Evolutionary conservation across 2,797 vertebrate genomes (phyloP).

Genomic region (Poeciliopsis presidionis): DNA sequence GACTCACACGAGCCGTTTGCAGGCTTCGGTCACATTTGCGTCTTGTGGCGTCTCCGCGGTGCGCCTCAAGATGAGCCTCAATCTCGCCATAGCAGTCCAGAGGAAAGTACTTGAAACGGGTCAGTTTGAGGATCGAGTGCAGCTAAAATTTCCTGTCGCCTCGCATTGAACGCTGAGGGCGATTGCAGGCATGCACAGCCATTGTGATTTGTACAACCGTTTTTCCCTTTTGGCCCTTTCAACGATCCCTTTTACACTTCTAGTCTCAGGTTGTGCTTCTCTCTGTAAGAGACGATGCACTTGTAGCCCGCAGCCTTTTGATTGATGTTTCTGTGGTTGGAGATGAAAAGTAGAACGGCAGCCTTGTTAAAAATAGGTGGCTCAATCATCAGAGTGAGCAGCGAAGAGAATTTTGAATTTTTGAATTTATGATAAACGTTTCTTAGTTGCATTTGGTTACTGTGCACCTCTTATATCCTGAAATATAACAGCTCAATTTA

Average conservation of each 20-base stretch:
- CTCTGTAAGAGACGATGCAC: slow-evolving; percentile 39
- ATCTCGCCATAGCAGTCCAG: slow-evolving; percentile 19
- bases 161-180: not conserved
- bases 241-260: slow-evolving; percentile 37
- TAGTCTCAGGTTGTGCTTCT: slow-evolving; percentile 30
- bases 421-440: not conserved
- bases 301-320: slow-evolving; percentile 48
- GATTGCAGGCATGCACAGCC: slow-evolving; percentile 14
- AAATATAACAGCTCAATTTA: not conserved
- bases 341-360: slow-evolving; percentile 42
- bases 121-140: slow-evolving; percentile 16
- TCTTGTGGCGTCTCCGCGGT: slow-evolving; percentile 8
- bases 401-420: not conserved
- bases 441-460: not conserved
- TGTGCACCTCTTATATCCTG: not conserved
- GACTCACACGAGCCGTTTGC: slow-evolving; percentile 11
- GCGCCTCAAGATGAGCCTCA: slow-evolving; percentile 12
- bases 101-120: slow-evolving; percentile 17
- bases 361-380: slow-evolving; percentile 48
- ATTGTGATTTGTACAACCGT: slow-evolving; percentile 10
- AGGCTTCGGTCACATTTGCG: slow-evolving; percentile 6
- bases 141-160: slow-evolving; percentile 6
- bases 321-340: slow-evolving; percentile 46
- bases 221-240: not conserved
- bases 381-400: not conserved